A percentile compares a stretch with the other conserved stretches of the same genome.
phyloP scores from a whole-genome alignment of 1,140 invertebrate genomes.

The Amphibalanus amphitrite region DNA sequence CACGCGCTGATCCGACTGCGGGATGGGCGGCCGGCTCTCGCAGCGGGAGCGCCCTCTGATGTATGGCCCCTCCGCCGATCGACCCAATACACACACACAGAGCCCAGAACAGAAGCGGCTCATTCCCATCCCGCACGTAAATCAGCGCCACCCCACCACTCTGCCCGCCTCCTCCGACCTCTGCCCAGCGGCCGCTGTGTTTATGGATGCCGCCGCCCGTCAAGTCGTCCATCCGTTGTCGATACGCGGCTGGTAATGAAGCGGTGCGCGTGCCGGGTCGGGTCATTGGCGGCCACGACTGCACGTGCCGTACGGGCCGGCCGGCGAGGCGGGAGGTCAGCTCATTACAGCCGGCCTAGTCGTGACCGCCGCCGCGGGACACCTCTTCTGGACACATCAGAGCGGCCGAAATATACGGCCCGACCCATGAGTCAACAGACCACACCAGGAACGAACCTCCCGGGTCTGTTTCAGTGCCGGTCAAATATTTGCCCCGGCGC shows the following conservation, averaged over 20 bases:
- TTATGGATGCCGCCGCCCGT: neutral
- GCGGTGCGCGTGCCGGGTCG: neutral
- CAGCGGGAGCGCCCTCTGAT: neutral
- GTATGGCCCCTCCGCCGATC: neutral
- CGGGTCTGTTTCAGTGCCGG: too few relatives aligned
- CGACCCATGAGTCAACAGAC: too few relatives aligned
- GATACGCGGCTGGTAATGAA: neutral
- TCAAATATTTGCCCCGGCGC: too few relatives aligned
- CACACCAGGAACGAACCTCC: too few relatives aligned
- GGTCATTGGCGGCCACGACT: neutral
- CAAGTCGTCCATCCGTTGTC: neutral
- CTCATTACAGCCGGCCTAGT: neutral
- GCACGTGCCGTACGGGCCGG: neutral
- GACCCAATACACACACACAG: neutral
- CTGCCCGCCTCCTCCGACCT: neutral
- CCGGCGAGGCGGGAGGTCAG: neutral
- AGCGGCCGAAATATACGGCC: too few relatives aligned
- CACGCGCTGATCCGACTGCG: too few relatives aligned
- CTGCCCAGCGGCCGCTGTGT: neutral
- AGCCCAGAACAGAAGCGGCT: neutral
- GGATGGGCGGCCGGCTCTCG: neutral
- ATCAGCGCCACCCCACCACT: neutral
- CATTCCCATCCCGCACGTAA: neutral
- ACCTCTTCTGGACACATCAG: too few relatives aligned
- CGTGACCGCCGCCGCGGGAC: neutral